Base-by-base conservation (phyloP, 2,797 vertebrate genomes). In the Silurus lanzhouensis region DNA sequence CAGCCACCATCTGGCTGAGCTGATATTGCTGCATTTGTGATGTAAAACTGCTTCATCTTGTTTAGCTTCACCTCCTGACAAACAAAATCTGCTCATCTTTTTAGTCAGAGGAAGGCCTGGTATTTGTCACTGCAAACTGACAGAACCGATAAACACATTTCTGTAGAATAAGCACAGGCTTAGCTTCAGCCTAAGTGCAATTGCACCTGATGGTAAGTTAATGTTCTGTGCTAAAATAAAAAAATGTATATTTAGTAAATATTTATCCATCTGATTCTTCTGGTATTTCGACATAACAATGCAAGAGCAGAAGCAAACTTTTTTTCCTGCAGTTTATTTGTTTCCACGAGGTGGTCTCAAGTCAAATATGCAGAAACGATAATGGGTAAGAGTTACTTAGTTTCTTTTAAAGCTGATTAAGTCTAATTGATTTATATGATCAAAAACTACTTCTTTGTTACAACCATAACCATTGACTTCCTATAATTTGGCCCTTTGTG, bases 1-100 rank as follows among this genome's bases (percentile, higher is more conserved):
- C 90, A 91, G 89, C 83, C 89, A 44, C 90, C 92, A 91, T 92
- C 93, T 94, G 93, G 92, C 72, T 57, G 44, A 81, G 90, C 90
- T 92, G 93, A 94, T 94, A 94, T 84, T 84, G 63, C 83, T 46
- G 76, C 2, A 5, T 57, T 44, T 81, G 20, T 84, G 68, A 86
- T 76, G 72, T 81, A 82, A 86, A 86, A 86, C 75, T 86, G 63
- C 83, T 84, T 84, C 31, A 82, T 85, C 81, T 82, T 60, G 55
- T 92, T 90, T 90, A 92, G 92, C 91, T 90, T 86, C 84, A 87
- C 77, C 71, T 63, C 27, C 57, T 78, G 84, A 87, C 87, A 85
- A 83, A 89, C 75, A 66, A 81, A 22, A 91, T 89, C 89, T 83
- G 57, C 83, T 88, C 89, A 91, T 92, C 92, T 89, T 87, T 90